Conservation (phyloP, 2,888 invertebrate species). For the Aromia moschata region DNA sequence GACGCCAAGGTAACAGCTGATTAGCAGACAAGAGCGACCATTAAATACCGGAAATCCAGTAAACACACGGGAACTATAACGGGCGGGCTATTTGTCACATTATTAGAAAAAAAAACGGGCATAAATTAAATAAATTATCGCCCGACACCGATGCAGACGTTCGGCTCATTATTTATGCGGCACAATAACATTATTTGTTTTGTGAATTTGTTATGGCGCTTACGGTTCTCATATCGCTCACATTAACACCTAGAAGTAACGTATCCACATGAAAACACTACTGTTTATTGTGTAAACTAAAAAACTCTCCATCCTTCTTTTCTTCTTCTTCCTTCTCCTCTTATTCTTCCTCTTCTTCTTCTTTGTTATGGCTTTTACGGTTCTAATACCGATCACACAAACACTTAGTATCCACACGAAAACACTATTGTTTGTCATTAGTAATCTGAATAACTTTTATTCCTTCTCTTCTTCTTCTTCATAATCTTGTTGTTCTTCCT, state of each 20-base stretch:
- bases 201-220: constrained; percentile 22
- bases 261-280: constrained; percentile 5
- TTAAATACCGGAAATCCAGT: constrained; percentile 41
- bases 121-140: constrained; percentile 36
- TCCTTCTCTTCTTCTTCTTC: too few species aligned
- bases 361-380: too few species aligned
- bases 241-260: constrained; percentile 21
- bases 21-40: constrained; percentile 37
- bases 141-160: constrained; percentile 24
- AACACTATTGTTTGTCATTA: too few species aligned
- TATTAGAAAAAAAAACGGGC: constrained; percentile 29
- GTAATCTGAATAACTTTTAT: too few species aligned
- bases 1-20: constrained; percentile 39
- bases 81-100: constrained; percentile 30
- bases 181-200: constrained; percentile 24
- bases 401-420: too few species aligned
- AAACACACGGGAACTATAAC: constrained; percentile 30
- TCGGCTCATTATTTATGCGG: constrained; percentile 27
- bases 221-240: constrained; percentile 14
- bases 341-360: too few species aligned
- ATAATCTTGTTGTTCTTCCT: too few species aligned
- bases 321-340: too few species aligned
- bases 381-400: too few species aligned
- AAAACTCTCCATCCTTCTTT: too few species aligned
- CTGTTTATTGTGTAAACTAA: constrained; percentile 7